phyloP scores from a whole-genome alignment of 2,113 vertebrate species.

The Daphoenositta chrysoptera region DNA sequence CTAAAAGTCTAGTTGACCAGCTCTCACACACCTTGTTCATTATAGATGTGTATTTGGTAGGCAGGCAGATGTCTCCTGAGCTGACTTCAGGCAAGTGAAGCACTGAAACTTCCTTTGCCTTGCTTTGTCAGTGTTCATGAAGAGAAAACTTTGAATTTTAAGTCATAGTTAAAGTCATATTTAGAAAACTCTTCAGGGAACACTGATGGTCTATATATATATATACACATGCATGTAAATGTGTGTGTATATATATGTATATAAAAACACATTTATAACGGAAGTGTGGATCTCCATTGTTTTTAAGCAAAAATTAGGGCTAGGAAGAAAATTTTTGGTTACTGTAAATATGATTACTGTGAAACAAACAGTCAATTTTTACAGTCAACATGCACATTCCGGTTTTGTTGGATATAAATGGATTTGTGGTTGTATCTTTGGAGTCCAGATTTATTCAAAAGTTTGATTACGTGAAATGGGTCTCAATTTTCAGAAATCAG shows the following conservation, averaged over 20 bases:
- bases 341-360: not conserved
- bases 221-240: rapidly evolving
- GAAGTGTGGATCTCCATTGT: not conserved
- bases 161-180: not conserved
- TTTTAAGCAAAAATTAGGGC: not conserved
- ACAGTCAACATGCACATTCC: not conserved
- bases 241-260: rapidly evolving
- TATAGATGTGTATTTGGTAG: not conserved
- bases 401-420: not conserved
- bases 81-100: not conserved
- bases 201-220: rapidly evolving
- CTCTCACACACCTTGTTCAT: not conserved
- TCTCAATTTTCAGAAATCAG: not conserved
- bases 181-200: not conserved
- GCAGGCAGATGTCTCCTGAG: not conserved
- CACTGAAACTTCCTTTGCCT: not conserved
- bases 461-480: not conserved
- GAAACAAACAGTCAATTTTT: not conserved
- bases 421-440: not conserved
- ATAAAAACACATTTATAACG: not conserved
- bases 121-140: not conserved
- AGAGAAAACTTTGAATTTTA: not conserved
- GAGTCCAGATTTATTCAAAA: not conserved
- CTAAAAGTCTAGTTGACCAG: not conserved
- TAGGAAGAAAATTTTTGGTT: not conserved